Evolutionary conservation across 2,888 invertebrate species (phyloP).

Genomic region (Acanthosepion esculentum): DNA sequence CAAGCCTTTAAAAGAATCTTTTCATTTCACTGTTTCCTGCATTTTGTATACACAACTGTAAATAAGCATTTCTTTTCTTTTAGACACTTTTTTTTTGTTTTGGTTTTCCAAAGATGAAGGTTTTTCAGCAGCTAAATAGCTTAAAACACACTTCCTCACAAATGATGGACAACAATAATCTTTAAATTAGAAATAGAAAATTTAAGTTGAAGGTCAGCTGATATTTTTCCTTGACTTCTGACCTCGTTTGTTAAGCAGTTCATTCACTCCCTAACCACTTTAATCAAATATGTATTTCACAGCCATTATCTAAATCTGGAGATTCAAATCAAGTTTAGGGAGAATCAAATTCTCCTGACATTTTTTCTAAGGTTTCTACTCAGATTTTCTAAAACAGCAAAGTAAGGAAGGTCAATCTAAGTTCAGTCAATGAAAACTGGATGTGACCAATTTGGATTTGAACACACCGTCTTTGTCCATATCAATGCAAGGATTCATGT

Average conservation of each 20-base stretch:
- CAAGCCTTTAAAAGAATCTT: too few relatives aligned
- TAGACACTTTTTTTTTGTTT: too few relatives aligned
- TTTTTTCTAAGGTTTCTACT: not conserved
- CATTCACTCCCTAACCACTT: not conserved
- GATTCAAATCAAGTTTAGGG: not conserved
- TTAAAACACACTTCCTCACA: too few relatives aligned
- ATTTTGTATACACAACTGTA: too few relatives aligned
- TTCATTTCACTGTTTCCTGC: too few relatives aligned
- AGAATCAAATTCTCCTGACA: not conserved
- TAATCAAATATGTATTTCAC: not conserved
- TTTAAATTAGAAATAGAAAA: too few relatives aligned
- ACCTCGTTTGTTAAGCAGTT: not conserved
- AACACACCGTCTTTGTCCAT: not conserved
- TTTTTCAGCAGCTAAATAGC: too few relatives aligned
- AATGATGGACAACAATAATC: too few relatives aligned
- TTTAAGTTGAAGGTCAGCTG: not conserved
- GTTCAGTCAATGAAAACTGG: conserved; percentile 14
- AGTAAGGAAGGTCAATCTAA: not conserved
- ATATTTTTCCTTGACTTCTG: not conserved
- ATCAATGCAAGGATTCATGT: conserved; percentile 1
- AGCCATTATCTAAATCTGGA: not conserved
- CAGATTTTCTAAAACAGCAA: conserved; percentile 8
- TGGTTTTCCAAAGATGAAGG: too few relatives aligned
- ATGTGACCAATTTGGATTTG: conserved; percentile 33
- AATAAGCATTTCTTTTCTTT: too few relatives aligned